phyloP scores from a whole-genome alignment of 2,797 vertebrate genomes.

The Lacerta bilineata region DNA sequence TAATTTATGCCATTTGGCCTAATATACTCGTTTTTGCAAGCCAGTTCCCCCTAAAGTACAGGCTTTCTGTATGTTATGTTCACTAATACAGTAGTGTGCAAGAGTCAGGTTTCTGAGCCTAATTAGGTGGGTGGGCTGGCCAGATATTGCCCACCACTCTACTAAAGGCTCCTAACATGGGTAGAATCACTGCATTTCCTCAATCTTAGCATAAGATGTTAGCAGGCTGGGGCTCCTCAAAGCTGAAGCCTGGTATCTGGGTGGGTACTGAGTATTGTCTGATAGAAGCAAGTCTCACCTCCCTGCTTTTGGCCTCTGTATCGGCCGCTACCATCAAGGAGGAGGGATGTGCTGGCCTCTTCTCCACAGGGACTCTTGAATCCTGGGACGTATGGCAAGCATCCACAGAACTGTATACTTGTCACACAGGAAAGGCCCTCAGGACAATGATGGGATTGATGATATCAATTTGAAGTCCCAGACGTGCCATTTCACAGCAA shows the following conservation, averaged over 20 bases:
- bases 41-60: too few relatives aligned
- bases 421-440: slow-evolving; percentile 53
- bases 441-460: slow-evolving; percentile 61
- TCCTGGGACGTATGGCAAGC: slow-evolving; percentile 40
- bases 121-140: too few relatives aligned
- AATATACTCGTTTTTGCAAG: too few relatives aligned
- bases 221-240: neutral
- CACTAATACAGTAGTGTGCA: too few relatives aligned
- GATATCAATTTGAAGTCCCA: slow-evolving; percentile 58
- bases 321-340: neutral
- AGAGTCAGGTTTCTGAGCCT: too few relatives aligned
- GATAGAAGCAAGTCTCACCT: neutral
- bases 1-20: too few relatives aligned
- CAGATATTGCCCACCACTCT: too few relatives aligned
- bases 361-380: slow-evolving; percentile 46
- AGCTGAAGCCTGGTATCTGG: neutral
- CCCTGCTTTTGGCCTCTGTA: neutral
- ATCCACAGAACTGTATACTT: slow-evolving; percentile 51
- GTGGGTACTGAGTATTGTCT: too few relatives aligned
- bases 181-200: neutral
- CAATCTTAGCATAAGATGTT: neutral
- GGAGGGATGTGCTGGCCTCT: neutral
- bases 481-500: slow-evolving; percentile 61
- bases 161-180: neutral
- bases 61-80: too few relatives aligned